These are phyloP conservation scores for Muntiacus muntjak DNA, from an alignment of 2,113 vertebrate genomes.

Conservation along the genomic window DNA sequence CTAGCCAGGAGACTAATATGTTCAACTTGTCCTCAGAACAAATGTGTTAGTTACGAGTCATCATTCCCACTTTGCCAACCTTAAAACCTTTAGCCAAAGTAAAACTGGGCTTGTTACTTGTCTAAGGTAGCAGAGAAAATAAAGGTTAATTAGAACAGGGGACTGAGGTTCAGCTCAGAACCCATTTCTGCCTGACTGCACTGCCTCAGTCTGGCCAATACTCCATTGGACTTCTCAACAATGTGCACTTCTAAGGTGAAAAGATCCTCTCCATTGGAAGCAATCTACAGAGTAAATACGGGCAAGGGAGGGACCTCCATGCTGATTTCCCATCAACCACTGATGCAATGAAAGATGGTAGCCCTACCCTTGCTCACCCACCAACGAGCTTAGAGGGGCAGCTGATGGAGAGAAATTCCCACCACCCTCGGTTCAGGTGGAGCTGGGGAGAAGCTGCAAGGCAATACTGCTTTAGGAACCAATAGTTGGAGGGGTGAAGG, in stretches of 20 bases:
- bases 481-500: neutral
- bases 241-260: neutral
- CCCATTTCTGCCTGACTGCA: neutral
- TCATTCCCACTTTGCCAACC: neutral
- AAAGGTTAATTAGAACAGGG: neutral
- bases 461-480: neutral
- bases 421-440: neutral
- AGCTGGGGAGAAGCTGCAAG: neutral
- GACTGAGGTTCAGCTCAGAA: neutral
- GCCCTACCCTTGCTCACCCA: neutral
- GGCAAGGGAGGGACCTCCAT: neutral
- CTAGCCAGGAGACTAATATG: neutral
- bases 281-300: neutral
- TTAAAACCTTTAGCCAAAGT: neutral
- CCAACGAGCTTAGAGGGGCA: neutral
- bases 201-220: neutral
- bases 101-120: neutral
- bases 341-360: neutral
- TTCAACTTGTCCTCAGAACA: neutral
- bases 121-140: neutral
- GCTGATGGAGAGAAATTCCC: neutral
- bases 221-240: neutral
- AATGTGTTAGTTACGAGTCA: neutral
- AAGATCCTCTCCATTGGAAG: neutral
- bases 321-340: neutral